These are phyloP conservation scores for Drosophila busckii DNA, from an alignment of 1,140 invertebrate species.

Conservation along the genomic window DNA sequence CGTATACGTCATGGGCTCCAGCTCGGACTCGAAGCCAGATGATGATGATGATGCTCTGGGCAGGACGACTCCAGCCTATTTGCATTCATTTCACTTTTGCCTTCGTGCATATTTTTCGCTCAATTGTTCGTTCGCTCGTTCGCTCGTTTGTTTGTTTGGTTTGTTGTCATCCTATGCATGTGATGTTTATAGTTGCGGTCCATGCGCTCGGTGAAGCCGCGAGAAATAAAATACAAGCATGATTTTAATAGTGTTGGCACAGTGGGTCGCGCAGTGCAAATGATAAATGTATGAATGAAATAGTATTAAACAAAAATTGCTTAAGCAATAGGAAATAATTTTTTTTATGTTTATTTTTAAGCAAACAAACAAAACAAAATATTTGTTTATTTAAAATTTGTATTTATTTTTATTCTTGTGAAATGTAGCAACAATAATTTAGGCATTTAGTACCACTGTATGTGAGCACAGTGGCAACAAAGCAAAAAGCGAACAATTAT, in stretches of 20 bases:
- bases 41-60: not conserved
- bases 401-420: too few relatives aligned
- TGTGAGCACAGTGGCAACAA: too few relatives aligned
- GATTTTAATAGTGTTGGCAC: conserved; percentile 56
- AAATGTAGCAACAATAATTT: too few relatives aligned
- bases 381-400: too few relatives aligned
- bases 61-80: conserved; percentile 19
- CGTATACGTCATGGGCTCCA: conserved; percentile 11
- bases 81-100: conserved; percentile 41
- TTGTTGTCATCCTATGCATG: not conserved
- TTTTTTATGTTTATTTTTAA: too few relatives aligned
- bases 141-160: not conserved
- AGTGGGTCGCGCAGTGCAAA: too few relatives aligned
- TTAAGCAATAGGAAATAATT: too few relatives aligned
- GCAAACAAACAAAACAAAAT: too few relatives aligned
- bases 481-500: too few relatives aligned
- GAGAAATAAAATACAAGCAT: conserved; percentile 64
- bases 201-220: conserved; percentile 37
- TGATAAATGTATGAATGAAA: too few relatives aligned
- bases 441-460: too few relatives aligned
- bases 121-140: conserved; percentile 2
- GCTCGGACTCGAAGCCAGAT: not conserved
- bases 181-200: conserved; percentile 21
- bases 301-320: too few relatives aligned
- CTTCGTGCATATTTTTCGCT: conserved; percentile 7